Base-by-base conservation (phyloP, 2,888 invertebrate genomes). In the Andrena dorsata region DNA sequence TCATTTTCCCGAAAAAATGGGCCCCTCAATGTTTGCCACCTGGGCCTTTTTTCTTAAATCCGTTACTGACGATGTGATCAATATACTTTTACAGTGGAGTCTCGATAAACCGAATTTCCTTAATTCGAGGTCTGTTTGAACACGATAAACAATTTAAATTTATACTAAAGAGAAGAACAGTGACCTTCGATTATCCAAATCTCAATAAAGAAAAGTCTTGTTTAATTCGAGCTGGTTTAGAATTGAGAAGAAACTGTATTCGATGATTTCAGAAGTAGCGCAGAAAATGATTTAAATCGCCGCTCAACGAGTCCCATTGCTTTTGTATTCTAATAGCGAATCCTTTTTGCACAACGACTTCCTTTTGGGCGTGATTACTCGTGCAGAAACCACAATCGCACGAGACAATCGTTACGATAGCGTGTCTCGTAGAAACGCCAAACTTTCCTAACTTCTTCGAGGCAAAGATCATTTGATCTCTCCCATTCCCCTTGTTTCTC, bases 351-450 rank as follows among this genome's bases (percentile, higher is more conserved):
- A 23, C 47, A 35, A 61, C 30, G 13, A n/a, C 61, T 61, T 72
- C 47, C 6, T 47, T 60, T 68, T 66, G 77, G 74, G 76, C 65
- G 69, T 69, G 78, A 76, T 64, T 79, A 70, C 73, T 68, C 78
- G 66, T 58, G 71, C 64, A 30, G 47, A 66, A 35, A 69, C 74
- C 78, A 56, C 80, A 82, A 70, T 76, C 47, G 77, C 47, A 63
- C 68, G 79, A 58, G 69, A 73, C 70, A 47, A 74, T 83, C 68
- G 66, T 86, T 80, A 51, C 75, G 75, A 63, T 76, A 58, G 61
- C 56, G 26, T 58, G 41, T 71, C 71, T 51, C 63, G 23, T 20
- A 26, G 49, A 41, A 41, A 74, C 69, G 32, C 20, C 63, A 64
- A 71, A 63, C 58, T 84, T 78, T 84, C 76, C 30, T 77, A 53